These are phyloP conservation scores for Chaetophractus vellerosus DNA, from an alignment of 2,797 vertebrate genomes.

Conservation along the genomic window DNA sequence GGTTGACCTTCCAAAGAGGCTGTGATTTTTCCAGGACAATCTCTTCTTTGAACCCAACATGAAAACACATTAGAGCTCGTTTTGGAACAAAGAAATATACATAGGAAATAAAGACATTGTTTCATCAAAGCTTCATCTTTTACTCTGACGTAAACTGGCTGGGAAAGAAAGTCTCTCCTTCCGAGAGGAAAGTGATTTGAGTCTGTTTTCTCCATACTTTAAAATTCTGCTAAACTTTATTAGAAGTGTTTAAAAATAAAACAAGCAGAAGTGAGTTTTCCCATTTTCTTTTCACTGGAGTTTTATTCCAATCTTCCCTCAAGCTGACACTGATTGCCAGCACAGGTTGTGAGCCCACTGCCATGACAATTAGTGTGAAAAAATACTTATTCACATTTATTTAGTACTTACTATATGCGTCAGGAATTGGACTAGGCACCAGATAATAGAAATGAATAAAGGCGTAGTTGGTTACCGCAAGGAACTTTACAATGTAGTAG, in stretches of 20 bases:
- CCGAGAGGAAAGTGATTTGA: constrained; percentile 73
- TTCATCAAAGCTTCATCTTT: constrained; percentile 78
- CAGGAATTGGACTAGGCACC: not conserved
- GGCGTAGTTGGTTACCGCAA: not conserved
- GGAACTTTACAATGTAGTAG: not conserved
- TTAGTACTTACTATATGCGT: not conserved
- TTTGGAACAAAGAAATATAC: constrained; percentile 85
- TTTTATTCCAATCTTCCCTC: not conserved
- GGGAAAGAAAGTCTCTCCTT: constrained; percentile 75
- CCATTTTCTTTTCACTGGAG: not conserved
- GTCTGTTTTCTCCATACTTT: constrained; percentile 71
- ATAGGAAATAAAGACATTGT: constrained; percentile 87
- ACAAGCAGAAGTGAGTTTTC: not conserved
- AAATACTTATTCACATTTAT: not conserved
- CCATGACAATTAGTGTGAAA: not conserved
- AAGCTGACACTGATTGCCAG: not conserved
- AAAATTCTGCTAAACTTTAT: not conserved
- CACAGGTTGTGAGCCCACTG: not conserved
- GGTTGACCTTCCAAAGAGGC: constrained; percentile 69
- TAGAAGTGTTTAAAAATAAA: not conserved
- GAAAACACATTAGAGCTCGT: constrained; percentile 82
- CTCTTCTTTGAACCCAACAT: constrained; percentile 77
- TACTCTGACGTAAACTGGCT: constrained; percentile 77
- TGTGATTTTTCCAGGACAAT: constrained; percentile 77
- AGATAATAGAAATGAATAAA: constrained; percentile 41